Evolutionary conservation across 2,797 vertebrate genomes (phyloP), one percentile per base, ranked within the genome.

Genomic region (Urocyon cinereoargenteus): DNA sequence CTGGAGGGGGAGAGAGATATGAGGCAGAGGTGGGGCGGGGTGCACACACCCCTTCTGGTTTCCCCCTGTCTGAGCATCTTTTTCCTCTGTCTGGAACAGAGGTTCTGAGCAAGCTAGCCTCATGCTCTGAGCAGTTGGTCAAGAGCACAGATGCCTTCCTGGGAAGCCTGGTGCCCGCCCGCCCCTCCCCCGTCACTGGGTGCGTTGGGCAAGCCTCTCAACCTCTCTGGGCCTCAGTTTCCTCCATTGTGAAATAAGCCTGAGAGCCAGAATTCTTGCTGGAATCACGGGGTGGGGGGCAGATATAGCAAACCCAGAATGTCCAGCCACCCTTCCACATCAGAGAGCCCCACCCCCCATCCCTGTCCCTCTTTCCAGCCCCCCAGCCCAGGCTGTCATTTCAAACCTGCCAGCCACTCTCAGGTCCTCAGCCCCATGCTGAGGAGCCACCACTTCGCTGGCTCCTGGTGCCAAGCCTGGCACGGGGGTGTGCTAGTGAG

Each of bases 401-500:
- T 70, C n/a, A 53, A 15, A 95, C 45, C 55, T 0, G 5, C 70
- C 57, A 19, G 45, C 61, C 11, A 0, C 81, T 51, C 55, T 26
- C 9, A 13, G 78, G 62, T 0, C 0, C 26, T 45, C 55, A n/a
- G 6, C 81, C 57, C 66, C 28, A 1, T 45, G 15, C 53, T 11
- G 1, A 24, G 72, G 36, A 24, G 28, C 40, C 36, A 8, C 51
- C 3, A 36, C 36, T 40, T 18, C 70, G 62, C 22, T 2, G 21
- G 78, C 49, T 40, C 55, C 34, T 75, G 72, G 92, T 19, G 2
- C 64, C 90, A 49, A 1, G 7, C 55, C 92, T 62, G 36, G 79
- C 40, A 0, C 1, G 0, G 31, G 28, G 1, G 18, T 1, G 77
- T 26, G 45, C 31, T 0, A 5, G 61, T 31, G 5, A 70, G 28